Evolutionary conservation across 2,888 invertebrate genomes (phyloP), one percentile per base, ranked within the genome.

Genomic region (Seira sanloemensis): DNA sequence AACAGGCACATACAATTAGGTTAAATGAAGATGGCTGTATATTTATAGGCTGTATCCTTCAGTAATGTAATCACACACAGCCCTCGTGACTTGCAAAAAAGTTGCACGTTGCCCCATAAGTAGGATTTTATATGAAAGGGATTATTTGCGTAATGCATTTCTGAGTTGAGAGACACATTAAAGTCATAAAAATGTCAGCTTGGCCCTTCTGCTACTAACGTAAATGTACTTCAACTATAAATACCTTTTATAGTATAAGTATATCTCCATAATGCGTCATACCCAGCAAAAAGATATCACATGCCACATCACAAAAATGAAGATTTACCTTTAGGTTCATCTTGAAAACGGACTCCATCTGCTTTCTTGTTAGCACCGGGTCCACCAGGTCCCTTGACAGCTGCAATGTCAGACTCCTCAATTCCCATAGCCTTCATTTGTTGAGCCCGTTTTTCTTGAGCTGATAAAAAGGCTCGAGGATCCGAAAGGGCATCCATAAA

Each of bases 401-500:
- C 91, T 88, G 91, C 92, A 79, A 92, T 92, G 87, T 93, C 93
- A 62, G 93, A 92, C 90, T 96, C 96, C 91, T 97, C 97, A 89
- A 98, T 98, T 84, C 98, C 98, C 94, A 98, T 95, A 65, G 97
- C 97, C 90, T 97, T 96, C 95, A 98, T 97, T 98, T 98, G 98
- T 90, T 96, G 95, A 76, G 96, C 96, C 85, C 98, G 95, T 91
- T 97, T 97, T 91, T 98, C 98, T 90, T 96, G 92, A 91, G 97
- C 97, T 90, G 97, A 97, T 92, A 98, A 97, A 92, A 98, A 98
- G 91, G 98, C 98, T 89, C 98, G 98, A 0, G 98, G 98, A 93
- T 99, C 98, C 21, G 97, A 97, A 87, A 98, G 91, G n/a, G 98
- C 98, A 91, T 97, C 98, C 96, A 99, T 99, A 91, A 99, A 96